A percentile compares a stretch with the other conserved stretches of the same genome.
phyloP scores from a whole-genome alignment of 2,888 invertebrate species.

The Junonia oenone region DNA sequence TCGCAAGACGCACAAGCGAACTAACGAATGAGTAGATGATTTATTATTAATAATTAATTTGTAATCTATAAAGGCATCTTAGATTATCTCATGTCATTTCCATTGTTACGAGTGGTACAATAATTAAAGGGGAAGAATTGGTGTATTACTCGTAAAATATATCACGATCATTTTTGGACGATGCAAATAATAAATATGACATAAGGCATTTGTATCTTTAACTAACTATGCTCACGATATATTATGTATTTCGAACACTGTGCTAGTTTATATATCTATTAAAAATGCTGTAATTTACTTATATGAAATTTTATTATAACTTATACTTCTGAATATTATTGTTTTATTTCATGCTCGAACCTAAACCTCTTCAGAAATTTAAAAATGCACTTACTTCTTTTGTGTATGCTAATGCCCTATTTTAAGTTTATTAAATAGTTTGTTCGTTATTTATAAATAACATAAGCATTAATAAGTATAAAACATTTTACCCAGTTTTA shows the following conservation, averaged over 20 bases:
- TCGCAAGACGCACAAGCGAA: constrained; percentile 65
- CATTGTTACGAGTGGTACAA: constrained; percentile 56
- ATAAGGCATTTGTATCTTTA: constrained; percentile 56
- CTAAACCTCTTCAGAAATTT: background rate
- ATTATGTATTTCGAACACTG: constrained; percentile 69
- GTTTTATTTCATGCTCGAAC: constrained; percentile 48
- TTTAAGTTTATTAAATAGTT: too few species aligned
- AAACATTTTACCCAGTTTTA: too few species aligned
- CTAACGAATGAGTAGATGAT: constrained; percentile 34
- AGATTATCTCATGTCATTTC: constrained; percentile 29
- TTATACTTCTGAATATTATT: constrained; percentile 68
- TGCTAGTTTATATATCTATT: constrained; percentile 70
- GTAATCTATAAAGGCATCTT: constrained; percentile 32
- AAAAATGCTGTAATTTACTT: constrained; percentile 74
- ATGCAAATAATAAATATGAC: constrained; percentile 42
- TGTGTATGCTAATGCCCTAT: too few species aligned
- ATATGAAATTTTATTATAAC: constrained; percentile 78
- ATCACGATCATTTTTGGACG: constrained; percentile 40
- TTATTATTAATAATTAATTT: constrained; percentile 30
- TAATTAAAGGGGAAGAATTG: constrained; percentile 77
- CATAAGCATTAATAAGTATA: too few species aligned
- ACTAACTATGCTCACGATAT: constrained; percentile 69
- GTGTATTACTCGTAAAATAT: constrained; percentile 46
- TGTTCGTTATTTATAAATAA: too few species aligned
- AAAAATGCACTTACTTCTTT: too few species aligned